A percentile compares a stretch with the other conserved stretches of the same genome.
phyloP scores from a whole-genome alignment of 2,888 invertebrate genomes.

The Bembecia ichneumoniformis region DNA sequence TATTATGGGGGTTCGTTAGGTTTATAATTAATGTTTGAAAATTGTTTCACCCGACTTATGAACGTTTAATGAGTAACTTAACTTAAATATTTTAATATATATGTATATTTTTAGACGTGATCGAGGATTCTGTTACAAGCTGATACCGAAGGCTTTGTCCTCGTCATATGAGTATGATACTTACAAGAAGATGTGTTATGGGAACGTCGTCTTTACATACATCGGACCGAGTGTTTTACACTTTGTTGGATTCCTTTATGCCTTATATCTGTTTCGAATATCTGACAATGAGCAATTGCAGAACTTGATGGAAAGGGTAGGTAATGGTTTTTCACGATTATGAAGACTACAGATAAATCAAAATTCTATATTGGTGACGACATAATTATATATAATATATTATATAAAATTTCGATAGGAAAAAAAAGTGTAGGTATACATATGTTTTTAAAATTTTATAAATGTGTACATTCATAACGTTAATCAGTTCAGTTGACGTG shows the following conservation, averaged over 20 bases:
- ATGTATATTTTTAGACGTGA: constrained; percentile 70
- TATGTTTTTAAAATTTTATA: too few species aligned
- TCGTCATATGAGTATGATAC: constrained; percentile 56
- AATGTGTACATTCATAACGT: too few species aligned
- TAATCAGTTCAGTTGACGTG: too few species aligned
- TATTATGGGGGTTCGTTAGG: too few species aligned
- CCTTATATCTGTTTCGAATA: constrained; percentile 80
- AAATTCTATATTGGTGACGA: too few species aligned
- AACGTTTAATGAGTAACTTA: too few species aligned
- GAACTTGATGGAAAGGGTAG: constrained; percentile 83
- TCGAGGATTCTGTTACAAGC: constrained; percentile 78
- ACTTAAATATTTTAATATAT: background rate
- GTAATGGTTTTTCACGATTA: constrained; percentile 23
- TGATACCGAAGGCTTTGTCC: constrained; percentile 51
- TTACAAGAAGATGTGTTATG: constrained; percentile 77
- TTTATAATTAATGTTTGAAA: too few species aligned
- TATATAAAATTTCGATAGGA: too few species aligned
- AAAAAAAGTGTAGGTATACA: background rate
- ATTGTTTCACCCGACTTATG: too few species aligned
- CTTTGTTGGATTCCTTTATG: constrained; percentile 80
- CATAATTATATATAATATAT: too few species aligned
- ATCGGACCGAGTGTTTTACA: constrained; percentile 81
- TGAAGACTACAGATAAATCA: too few species aligned
- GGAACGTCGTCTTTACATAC: constrained; percentile 80
- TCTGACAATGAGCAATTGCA: constrained; percentile 87